phyloP scores from a whole-genome alignment of 2,113 vertebrate species.

The Hyperopisus bebe region DNA sequence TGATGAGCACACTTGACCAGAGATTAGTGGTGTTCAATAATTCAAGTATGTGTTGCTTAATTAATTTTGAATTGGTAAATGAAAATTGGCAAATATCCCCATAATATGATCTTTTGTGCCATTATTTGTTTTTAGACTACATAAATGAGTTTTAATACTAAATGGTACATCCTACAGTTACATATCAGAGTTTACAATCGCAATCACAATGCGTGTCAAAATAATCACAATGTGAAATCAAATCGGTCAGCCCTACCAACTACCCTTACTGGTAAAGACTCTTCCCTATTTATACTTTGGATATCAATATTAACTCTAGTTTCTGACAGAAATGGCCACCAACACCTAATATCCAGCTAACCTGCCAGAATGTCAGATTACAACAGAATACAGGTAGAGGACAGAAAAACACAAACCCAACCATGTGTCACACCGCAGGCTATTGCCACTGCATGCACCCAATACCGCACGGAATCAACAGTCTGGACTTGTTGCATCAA shows the following conservation, averaged over 20 bases:
- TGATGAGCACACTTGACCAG: neutral
- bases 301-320: neutral
- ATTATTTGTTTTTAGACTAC: neutral
- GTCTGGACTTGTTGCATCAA: neutral
- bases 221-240: neutral
- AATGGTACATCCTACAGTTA: neutral
- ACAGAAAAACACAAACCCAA: neutral
- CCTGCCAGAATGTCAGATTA: neutral
- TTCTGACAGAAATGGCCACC: neutral
- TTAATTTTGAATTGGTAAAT: neutral
- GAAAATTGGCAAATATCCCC: neutral
- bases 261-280: neutral
- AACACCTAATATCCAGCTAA: neutral
- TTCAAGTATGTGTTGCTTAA: neutral
- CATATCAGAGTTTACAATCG: neutral
- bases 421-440: neutral
- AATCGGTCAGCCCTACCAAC: neutral
- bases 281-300: neutral
- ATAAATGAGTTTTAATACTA: neutral
- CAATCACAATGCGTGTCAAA: neutral
- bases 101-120: neutral
- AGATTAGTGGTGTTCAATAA: neutral
- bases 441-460: neutral
- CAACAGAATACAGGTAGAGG: neutral
- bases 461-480: neutral